These are phyloP conservation scores for Diabrotica virgifera DNA, from an alignment of 1,140 invertebrate species.

Conservation along the genomic window DNA sequence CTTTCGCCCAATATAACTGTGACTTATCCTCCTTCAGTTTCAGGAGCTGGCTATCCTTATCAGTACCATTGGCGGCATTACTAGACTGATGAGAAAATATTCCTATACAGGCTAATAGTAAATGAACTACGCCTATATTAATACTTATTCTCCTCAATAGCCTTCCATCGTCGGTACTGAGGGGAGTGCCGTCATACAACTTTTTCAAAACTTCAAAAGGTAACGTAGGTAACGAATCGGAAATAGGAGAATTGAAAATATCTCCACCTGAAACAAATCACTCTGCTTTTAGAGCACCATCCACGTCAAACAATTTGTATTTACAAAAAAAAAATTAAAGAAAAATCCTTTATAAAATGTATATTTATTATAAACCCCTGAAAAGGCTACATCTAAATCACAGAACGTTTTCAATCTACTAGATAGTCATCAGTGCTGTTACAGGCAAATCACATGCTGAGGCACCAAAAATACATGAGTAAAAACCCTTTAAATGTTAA, in stretches of 20 bases:
- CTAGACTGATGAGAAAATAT: slow-evolving; percentile 81
- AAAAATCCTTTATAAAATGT: no score
- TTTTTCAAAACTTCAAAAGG: slow-evolving; percentile 83
- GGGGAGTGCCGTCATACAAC: slow-evolving; percentile 73
- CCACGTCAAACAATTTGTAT: no score
- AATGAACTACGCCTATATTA: slow-evolving; percentile 77
- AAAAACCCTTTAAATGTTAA: no score
- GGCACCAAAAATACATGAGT: no score
- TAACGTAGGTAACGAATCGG: slow-evolving; percentile 74
- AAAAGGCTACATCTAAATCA: no score
- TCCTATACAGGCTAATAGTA: slow-evolving; percentile 82
- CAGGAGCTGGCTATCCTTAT: slow-evolving; percentile 38
- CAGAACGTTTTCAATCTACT: no score
- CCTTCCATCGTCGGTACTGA: slow-evolving; percentile 78
- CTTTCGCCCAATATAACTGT: slow-evolving; percentile 92
- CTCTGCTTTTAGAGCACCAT: no score
- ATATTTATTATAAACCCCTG: no score
- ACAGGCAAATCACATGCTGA: no score
- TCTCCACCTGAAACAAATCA: slow-evolving; percentile 55
- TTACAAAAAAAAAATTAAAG: no score
- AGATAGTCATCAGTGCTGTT: no score
- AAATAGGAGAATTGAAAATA: slow-evolving; percentile 72
- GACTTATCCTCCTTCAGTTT: slow-evolving; percentile 66
- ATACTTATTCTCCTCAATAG: slow-evolving; percentile 75
- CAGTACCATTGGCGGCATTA: slow-evolving; percentile 7